Base-by-base conservation (phyloP, 2,888 invertebrate genomes). In the Caenorhabditis zanzibari region DNA sequence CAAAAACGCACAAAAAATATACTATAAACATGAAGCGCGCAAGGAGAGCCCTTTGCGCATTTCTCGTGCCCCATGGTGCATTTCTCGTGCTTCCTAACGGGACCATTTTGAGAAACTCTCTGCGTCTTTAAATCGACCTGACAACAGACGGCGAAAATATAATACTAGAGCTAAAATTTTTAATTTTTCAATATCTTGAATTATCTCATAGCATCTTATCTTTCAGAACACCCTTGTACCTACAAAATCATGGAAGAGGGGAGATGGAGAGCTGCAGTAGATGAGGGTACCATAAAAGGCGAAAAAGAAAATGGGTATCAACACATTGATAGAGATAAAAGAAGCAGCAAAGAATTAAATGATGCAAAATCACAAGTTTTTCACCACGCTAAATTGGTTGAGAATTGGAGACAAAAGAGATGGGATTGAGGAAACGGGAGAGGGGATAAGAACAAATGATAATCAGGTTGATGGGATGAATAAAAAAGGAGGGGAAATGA, bases 351-450 rank as follows among this genome's bases (percentile, higher is more conserved):
- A 52, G 44, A 68, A 61, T 68, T 68, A 47, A 75, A 75, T 69
- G 72, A 80, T 73, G 75, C 80, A 69, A 84, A 84, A 84, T 84
- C 84, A 84, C 84, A 84, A 84, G 74, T 84, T 75, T 83, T 81
- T 84, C 84, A 84, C 84, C 84, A 84, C 84, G 84, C 81, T 77
- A 81, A 73, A 49, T 74, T 71, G 69, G 77, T 77, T 77, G 77
- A 77, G 73, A 77, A 32, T 73, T 73, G 63, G 35, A 59, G 35
- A 72, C n/a, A 35, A 47, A 73, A 52, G 59, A 47, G 61, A 47
- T 64, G 59, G 61, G 38, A 32, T 63, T 26, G 35, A 35, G 49
- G 26, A 52, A 73, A 73, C 73, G 52, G 73, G 63, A 52, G 63
- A 63, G 38, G 61, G 59, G 68, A 49, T 76, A 76, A 76, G 58